Evolutionary conservation across 2,797 vertebrate genomes (phyloP).

Genomic region (Gallirallus australis): DNA sequence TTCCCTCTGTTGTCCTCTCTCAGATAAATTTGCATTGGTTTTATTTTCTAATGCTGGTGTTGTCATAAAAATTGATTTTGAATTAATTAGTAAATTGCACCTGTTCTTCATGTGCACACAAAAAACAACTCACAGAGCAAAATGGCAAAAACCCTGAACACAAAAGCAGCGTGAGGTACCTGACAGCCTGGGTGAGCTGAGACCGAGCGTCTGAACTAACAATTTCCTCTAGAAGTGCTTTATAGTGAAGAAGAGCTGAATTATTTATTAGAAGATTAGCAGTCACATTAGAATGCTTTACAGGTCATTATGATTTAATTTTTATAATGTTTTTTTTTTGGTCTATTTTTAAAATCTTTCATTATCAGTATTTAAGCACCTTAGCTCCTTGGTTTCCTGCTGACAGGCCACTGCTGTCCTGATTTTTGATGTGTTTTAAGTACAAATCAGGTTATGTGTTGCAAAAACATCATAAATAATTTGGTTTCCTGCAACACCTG

Average conservation of each 20-base stretch:
- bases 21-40: neutral
- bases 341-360: neutral
- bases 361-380: neutral
- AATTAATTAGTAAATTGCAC: neutral
- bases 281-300: neutral
- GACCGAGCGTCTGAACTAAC: neutral
- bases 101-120: neutral
- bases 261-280: neutral
- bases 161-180: neutral
- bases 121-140: neutral
- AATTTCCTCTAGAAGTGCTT: neutral
- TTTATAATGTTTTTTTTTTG: neutral
- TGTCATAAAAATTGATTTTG: neutral
- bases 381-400: neutral
- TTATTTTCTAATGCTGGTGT: neutral
- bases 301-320: neutral
- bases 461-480: slow-evolving; percentile 47
- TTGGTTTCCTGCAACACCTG: neutral
- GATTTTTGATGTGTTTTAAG: neutral
- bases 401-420: neutral
- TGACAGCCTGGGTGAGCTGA: neutral
- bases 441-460: slow-evolving; percentile 2
- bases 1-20: neutral
- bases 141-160: neutral
- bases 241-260: neutral